Base-by-base conservation (phyloP, 2,888 invertebrate genomes). In the Glomeris marginata region DNA sequence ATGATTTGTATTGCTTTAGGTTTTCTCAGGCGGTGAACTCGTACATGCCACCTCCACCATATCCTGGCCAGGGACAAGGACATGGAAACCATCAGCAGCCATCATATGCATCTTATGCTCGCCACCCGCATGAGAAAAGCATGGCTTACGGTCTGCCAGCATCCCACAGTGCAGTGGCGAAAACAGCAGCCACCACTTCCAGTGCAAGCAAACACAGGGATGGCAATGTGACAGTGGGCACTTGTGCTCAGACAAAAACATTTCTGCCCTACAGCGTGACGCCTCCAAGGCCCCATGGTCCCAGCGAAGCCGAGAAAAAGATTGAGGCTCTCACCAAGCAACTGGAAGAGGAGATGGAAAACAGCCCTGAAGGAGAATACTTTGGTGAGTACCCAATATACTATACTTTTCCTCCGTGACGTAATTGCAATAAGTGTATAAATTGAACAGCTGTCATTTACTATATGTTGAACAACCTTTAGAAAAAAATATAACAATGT, bases 271-370 rank as follows among this genome's bases (percentile, higher is more conserved):
- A 84, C 62, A 87, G 83, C 66, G 83, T 90, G 22, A 88, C 88
- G 42, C 87, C 87, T 38, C 85, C 87, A 3, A 77, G 84, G 53
- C 84, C 84, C 20, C 49, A 72, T 69, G 91, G 90, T 2, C 88
- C 87, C 18, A 87, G 88, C 49, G 91, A 91, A 66, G 91, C 91
- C 33, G 86, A 92, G 67, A 77, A 84, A 50, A 92, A 92, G 70
- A 84, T 92, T 61, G 91, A 91, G 66, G 90, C 88, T 63, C 74
- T 92, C 55, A 91, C 91, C 13, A 74, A 86, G 47, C 87, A 90
- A 64, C 75, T 92, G 56, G 92, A 92, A 66, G 90, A 90, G 65
- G 90, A 92, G 72, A 86, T 95, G 81, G 94, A 94, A 66, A 83
- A 86, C 60, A 84, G 86, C 62, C 88, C 90, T 60, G 86, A 90